Evolutionary conservation across 2,888 invertebrate genomes (phyloP), one percentile per base, ranked within the genome.

Genomic region (Sthenelais limicola): DNA sequence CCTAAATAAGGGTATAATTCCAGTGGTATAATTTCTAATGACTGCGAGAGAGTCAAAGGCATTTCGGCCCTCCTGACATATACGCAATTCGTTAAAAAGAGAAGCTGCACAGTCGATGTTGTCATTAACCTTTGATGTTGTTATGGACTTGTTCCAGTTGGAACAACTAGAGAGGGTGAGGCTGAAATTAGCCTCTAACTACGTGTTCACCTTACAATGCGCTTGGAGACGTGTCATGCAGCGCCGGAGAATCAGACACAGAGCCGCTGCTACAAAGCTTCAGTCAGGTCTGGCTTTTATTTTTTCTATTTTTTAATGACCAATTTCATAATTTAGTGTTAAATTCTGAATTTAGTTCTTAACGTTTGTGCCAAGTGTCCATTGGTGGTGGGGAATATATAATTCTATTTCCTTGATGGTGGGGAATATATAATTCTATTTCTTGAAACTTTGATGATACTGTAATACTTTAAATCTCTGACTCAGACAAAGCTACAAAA

Each of bases 161-260:
- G 83, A 84, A 49, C 72, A 74, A 47, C 62, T 84, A 56, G 84
- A 84, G 71, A 58, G 73, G 15, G 77, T 75, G 15, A 74, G 83
- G 32, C 71, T 74, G 3, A 68, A 73, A 7, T 54, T 76, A 9
- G 71, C 80, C 21, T 66, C 73, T 15, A 24, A 49, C 18, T 73
- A 78, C 48, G 80, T 76, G 21, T 71, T 68, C 28, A 75, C 73
- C 21, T 73, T 80, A 12, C 84, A 84, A 73, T 66, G 78, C 32
- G 70, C 73, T 0, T 82, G 83, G 81, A 71, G 79, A 30, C 68
- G 73, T 0, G 74, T 77, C 49, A 66, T 38, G 30, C 49, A 56
- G 12, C 70, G 74, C 3, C 30, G 73, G 5, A 49, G 30, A 18
- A 73, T 58, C 47, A 56, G 48, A 21, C 48, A 15, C 33, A n/a